phyloP scores from a whole-genome alignment of 2,797 vertebrate genomes.

The Phrynocephalus forsythii region DNA sequence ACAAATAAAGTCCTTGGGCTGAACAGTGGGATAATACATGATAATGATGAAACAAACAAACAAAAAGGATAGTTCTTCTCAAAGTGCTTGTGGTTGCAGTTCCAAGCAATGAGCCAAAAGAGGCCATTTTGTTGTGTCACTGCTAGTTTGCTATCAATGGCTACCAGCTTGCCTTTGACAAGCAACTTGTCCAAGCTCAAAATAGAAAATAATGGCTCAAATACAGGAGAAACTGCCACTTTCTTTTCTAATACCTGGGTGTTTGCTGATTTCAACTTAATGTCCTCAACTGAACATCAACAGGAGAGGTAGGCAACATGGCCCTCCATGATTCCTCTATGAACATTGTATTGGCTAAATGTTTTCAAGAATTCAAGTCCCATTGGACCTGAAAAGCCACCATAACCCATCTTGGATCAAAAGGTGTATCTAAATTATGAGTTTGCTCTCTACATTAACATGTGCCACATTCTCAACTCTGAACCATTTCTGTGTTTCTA shows the following conservation, averaged over 20 bases:
- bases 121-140: background rate
- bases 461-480: slow-evolving; percentile 4
- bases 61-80: background rate
- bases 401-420: background rate
- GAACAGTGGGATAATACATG: background rate
- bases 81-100: background rate
- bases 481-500: slow-evolving; percentile 58
- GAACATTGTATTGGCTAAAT: too few relatives aligned
- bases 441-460: background rate
- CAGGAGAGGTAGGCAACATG: background rate
- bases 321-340: too few relatives aligned
- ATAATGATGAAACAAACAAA: background rate
- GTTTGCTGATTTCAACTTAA: background rate
- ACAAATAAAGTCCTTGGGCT: background rate
- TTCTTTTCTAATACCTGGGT: background rate
- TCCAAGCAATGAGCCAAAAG: background rate
- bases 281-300: background rate
- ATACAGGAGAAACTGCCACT: background rate
- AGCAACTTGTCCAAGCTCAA: background rate
- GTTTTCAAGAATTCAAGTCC: too few relatives aligned
- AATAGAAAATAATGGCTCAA: background rate
- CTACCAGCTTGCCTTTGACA: background rate
- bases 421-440: background rate
- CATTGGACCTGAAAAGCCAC: too few relatives aligned
- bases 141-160: too few relatives aligned